phyloP scores from a whole-genome alignment of 2,888 invertebrate genomes.

The Deilephila porcellus region DNA sequence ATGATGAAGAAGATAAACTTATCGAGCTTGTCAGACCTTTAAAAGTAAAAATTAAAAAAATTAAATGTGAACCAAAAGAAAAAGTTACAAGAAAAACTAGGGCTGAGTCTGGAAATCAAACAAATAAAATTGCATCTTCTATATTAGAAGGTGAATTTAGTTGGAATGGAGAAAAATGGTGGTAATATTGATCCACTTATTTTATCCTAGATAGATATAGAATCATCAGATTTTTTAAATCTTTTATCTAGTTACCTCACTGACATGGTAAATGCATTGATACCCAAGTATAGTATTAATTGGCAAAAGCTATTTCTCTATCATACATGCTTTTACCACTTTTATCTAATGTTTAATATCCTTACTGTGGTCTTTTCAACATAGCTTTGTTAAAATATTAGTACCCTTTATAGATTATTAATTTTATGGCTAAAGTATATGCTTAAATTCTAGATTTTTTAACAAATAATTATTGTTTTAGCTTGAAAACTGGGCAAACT shows the following conservation, averaged over 20 bases:
- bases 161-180: conserved; percentile 76
- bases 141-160: conserved; percentile 72
- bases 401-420: too few relatives aligned
- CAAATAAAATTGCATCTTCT: conserved; percentile 68
- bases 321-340: too few relatives aligned
- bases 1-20: conserved; percentile 44
- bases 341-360: too few relatives aligned
- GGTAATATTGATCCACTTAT: conserved; percentile 59
- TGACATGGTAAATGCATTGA: too few relatives aligned
- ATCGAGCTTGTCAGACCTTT: conserved; percentile 47
- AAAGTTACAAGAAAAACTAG: conserved; percentile 39
- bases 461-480: conserved; percentile 46
- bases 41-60: conserved; percentile 43
- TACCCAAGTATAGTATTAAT: too few relatives aligned
- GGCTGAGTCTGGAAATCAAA: conserved; percentile 42
- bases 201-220: conserved; percentile 7
- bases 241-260: too few relatives aligned
- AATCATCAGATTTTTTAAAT: too few relatives aligned
- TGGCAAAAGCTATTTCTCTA: too few relatives aligned
- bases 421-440: too few relatives aligned
- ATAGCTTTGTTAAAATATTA: too few relatives aligned
- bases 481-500: conserved; percentile 53
- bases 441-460: too few relatives aligned
- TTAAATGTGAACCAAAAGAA: conserved; percentile 43
- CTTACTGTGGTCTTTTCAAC: too few relatives aligned